These are phyloP conservation scores for Hozukius guyotensis DNA, from an alignment of 2,797 vertebrate species.

Conservation along the genomic window DNA sequence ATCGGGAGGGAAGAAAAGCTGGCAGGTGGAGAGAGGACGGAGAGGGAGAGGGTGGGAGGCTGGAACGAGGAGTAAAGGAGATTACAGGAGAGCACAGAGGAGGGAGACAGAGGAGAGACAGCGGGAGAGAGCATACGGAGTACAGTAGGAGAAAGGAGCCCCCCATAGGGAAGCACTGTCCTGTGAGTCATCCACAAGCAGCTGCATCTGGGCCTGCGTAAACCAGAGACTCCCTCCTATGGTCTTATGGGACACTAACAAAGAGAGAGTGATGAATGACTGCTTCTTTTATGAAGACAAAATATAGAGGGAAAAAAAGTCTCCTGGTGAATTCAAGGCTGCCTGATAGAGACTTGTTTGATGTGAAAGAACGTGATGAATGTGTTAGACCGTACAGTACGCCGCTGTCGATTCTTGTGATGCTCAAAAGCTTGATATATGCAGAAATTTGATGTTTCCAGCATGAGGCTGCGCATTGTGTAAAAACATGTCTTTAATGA, in stretches of 20 bases:
- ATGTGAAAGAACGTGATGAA: slow-evolving; percentile 27
- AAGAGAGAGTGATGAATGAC: slow-evolving; percentile 52
- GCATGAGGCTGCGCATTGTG: neutral
- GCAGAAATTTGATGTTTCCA: slow-evolving; percentile 9
- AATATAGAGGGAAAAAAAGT: slow-evolving; percentile 8
- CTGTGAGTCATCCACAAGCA: slow-evolving; percentile 61
- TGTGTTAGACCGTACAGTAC: neutral
- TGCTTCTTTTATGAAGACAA: slow-evolving; percentile 19
- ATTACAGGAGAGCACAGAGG: slow-evolving; percentile 51
- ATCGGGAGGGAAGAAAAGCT: slow-evolving; percentile 28
- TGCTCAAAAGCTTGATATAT: neutral
- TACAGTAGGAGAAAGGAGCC: slow-evolving; percentile 26
- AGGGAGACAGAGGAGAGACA: slow-evolving; percentile 20
- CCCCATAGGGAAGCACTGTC: slow-evolving; percentile 42
- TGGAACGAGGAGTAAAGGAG: slow-evolving; percentile 53
- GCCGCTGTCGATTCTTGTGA: neutral
- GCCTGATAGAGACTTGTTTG: slow-evolving; percentile 35
- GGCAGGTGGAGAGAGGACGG: slow-evolving; percentile 43
- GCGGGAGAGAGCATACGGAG: slow-evolving; percentile 18
- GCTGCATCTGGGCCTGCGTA: slow-evolving; percentile 49
- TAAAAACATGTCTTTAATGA: slow-evolving; percentile 25
- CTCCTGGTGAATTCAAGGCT: slow-evolving; percentile 14
- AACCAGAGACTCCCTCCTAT: slow-evolving; percentile 34
- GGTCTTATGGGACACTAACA: slow-evolving; percentile 48
- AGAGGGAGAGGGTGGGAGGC: slow-evolving; percentile 37